phyloP scores from a whole-genome alignment of 2,797 vertebrate genomes.

The Mareca strepera region DNA sequence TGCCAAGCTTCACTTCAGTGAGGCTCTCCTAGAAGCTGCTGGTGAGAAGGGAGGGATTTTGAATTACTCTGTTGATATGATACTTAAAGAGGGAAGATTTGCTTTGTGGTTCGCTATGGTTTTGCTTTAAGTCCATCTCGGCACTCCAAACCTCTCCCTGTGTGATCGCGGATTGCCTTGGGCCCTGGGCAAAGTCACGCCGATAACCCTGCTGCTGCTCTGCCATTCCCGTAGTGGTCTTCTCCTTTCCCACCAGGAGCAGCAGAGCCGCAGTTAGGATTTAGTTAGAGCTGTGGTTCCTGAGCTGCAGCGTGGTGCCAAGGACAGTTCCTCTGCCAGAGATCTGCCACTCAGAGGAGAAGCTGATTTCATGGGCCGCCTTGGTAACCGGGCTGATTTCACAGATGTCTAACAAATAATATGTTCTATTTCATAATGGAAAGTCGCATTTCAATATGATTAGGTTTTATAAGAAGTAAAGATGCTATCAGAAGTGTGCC shows the following conservation, averaged over 20 bases:
- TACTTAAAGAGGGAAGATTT: neutral
- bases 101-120: rapidly evolving
- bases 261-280: rapidly evolving
- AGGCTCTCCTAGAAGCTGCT: neutral
- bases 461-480: neutral
- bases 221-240: neutral
- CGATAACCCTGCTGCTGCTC: neutral
- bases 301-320: neutral
- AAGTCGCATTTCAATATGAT: neutral
- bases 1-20: neutral
- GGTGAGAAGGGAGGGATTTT: neutral
- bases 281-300: neutral
- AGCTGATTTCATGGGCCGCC: neutral
- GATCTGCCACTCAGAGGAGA: neutral
- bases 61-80: neutral
- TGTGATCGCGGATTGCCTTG: neutral
- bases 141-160: neutral
- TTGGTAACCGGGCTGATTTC: neutral
- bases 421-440: neutral
- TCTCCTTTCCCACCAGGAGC: neutral
- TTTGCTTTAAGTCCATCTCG: neutral
- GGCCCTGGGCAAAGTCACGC: rapidly evolving
- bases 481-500: neutral
- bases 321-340: neutral
- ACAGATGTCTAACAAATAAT: neutral